Percentiles rank a stretch among this genome's conserved stretches.
Evolutionary conservation across 2,888 invertebrate species (phyloP).

Genomic region (Tenthredo scrophulariae): DNA sequence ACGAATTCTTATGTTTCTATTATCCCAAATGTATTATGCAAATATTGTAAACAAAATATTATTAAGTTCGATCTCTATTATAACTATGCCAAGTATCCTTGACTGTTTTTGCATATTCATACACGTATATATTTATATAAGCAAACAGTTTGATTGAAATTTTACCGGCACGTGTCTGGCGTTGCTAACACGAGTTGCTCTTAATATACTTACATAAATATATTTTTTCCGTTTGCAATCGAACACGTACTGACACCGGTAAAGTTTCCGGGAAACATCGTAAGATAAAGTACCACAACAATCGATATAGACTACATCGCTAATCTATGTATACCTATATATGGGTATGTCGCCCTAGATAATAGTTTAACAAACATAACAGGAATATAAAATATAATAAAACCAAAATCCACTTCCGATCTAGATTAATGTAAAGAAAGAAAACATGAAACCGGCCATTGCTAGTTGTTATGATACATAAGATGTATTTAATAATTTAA

Average conservation of each 20-base stretch:
- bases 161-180: not conserved
- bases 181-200: not conserved
- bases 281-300: not conserved
- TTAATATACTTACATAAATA: not conserved
- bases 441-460: not conserved
- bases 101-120: constrained; percentile 1
- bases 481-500: not conserved
- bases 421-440: not conserved
- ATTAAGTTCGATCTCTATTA: not conserved
- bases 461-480: not conserved
- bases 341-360: not conserved
- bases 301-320: not conserved
- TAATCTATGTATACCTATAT: not conserved
- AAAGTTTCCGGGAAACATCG: not conserved
- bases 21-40: not conserved
- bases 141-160: not conserved
- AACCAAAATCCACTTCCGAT: not conserved
- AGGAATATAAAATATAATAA: not conserved
- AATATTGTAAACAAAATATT: not conserved
- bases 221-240: not conserved
- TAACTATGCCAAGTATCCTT: not conserved
- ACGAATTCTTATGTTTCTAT: not conserved
- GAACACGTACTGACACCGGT: not conserved
- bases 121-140: not conserved
- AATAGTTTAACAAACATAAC: not conserved